A percentile compares a stretch with the other conserved stretches of the same genome.
Evolutionary conservation across 1,140 invertebrate species (phyloP).

Genomic region (Zeugodacus cucurbitae): DNA sequence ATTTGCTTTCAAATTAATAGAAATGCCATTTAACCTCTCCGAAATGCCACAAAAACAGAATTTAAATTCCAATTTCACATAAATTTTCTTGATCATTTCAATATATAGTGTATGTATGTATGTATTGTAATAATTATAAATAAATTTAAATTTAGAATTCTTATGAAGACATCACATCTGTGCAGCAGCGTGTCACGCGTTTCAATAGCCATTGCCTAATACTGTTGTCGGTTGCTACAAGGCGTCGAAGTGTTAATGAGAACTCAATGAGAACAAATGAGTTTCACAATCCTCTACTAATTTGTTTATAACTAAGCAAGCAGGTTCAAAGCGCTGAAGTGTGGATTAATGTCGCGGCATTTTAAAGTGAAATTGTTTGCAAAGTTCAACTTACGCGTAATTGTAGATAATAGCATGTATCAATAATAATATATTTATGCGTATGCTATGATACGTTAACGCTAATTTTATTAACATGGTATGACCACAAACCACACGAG

Average conservation of each 20-base stretch:
- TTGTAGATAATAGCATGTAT: not conserved
- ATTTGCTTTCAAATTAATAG: no score
- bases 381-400: not conserved
- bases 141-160: not conserved
- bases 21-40: no score
- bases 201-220: not conserved
- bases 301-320: not conserved
- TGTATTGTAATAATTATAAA: not conserved
- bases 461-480: not conserved
- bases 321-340: not conserved
- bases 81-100: no score
- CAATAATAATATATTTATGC: not conserved
- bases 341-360: not conserved
- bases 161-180: not conserved
- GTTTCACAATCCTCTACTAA: not conserved
- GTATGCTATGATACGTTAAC: not conserved
- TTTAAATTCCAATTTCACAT: no score
- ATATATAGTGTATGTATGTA: not conserved
- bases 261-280: slow-evolving; percentile 27
- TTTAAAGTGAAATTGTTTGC: not conserved
- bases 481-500: not conserved
- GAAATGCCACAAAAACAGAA: no score
- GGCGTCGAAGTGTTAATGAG: slow-evolving; percentile 3
- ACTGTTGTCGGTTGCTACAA: not conserved
- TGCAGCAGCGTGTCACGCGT: not conserved